phyloP scores from a whole-genome alignment of 2,797 vertebrate genomes.

The Leptoclinus maculatus region DNA sequence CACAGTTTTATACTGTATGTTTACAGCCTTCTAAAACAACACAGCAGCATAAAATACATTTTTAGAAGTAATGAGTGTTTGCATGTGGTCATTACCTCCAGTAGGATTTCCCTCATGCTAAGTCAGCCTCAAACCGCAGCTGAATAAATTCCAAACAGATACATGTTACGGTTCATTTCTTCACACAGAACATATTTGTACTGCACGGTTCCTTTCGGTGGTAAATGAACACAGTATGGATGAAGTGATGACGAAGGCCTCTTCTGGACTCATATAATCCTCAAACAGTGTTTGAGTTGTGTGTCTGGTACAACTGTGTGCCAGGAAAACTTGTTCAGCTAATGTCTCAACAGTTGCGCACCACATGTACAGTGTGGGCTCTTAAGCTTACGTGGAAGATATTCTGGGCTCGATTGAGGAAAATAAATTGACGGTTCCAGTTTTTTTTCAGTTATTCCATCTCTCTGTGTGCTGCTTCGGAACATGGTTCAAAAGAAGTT shows the following conservation, averaged over 20 bases:
- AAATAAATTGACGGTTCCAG: background rate
- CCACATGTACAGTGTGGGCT: background rate
- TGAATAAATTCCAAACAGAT: background rate
- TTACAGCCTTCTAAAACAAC: background rate
- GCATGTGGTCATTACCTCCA: background rate
- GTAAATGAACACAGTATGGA: background rate
- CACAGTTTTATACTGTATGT: background rate
- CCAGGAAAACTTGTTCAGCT: conserved; percentile 12
- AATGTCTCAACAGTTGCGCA: background rate
- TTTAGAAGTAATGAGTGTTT: background rate
- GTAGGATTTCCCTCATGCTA: background rate
- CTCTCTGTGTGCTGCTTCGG: background rate
- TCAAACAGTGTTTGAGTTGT: background rate
- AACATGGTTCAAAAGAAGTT: background rate
- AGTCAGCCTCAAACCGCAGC: background rate
- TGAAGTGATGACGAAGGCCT: background rate
- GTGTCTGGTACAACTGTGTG: background rate
- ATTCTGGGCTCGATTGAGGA: background rate
- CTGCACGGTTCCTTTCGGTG: background rate
- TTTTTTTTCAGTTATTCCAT: background rate
- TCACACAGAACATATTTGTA: background rate
- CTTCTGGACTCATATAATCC: background rate
- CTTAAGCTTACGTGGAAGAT: conserved; percentile 1
- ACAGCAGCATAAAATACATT: background rate
- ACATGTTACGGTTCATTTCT: background rate